Conservation (phyloP, 1,140 invertebrate species). For the Lordiphosa stackelbergi region DNA sequence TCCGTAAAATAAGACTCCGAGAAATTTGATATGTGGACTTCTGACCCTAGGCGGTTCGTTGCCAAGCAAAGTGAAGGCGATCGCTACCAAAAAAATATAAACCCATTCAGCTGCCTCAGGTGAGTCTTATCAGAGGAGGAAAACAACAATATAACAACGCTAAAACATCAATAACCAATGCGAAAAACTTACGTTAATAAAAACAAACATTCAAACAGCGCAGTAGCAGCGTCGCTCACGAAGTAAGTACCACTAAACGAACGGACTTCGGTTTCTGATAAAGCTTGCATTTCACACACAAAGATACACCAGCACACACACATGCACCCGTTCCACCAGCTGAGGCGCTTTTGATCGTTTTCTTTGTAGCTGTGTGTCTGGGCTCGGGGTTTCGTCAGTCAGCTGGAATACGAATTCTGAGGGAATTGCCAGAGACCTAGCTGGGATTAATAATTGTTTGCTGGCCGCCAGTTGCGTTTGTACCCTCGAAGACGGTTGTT, state of each 20-base stretch:
- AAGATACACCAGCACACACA: constrained; percentile 8
- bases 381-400: constrained; percentile 23
- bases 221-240: constrained; percentile 17
- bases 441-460: constrained; percentile 63
- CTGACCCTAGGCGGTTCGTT: constrained; percentile 46
- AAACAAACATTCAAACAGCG: constrained; percentile 15
- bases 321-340: constrained; percentile 26
- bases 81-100: constrained; percentile 39
- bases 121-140: constrained; percentile 62
- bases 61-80: constrained; percentile 33
- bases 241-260: constrained; percentile 13
- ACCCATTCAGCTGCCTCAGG: constrained; percentile 35
- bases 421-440: constrained; percentile 41
- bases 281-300: constrained; percentile 55
- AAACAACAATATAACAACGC: constrained; percentile 61
- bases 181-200: constrained; percentile 39
- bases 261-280: constrained; percentile 45
- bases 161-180: constrained; percentile 63
- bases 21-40: constrained; percentile 65
- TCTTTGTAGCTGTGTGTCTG: constrained; percentile 38
- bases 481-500: constrained; percentile 67
- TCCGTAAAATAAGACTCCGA: constrained; percentile 44
- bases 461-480: constrained; percentile 64
- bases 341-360: constrained; percentile 54
- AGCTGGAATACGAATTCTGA: constrained; percentile 44